These are phyloP conservation scores for Oncorhynchus nerka DNA, from an alignment of 2,113 vertebrate species.

Conservation along the genomic window DNA sequence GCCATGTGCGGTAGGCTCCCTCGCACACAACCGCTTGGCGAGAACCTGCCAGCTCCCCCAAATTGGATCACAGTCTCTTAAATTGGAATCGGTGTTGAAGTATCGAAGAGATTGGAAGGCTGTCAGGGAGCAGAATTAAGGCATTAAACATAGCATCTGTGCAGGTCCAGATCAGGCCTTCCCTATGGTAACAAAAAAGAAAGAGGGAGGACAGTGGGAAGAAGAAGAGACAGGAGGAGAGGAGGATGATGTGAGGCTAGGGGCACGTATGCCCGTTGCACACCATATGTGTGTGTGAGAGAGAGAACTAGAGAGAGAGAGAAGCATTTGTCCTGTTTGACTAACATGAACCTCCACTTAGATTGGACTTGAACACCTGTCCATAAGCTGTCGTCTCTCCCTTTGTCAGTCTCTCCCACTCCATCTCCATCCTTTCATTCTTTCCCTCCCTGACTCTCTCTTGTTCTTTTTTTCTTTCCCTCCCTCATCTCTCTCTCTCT, in stretches of 20 bases:
- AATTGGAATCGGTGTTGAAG: constrained; percentile 67
- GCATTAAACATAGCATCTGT: constrained; percentile 72
- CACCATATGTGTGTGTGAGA: not conserved
- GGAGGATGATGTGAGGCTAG: too few species aligned
- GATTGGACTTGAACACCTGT: too few species aligned
- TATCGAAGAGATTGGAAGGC: constrained; percentile 72
- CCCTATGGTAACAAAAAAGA: not conserved
- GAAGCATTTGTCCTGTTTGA: not conserved
- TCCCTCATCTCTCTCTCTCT: too few species aligned
- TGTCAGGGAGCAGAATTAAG: constrained; percentile 73
- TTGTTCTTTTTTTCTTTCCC: too few species aligned
- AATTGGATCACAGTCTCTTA: constrained; percentile 74
- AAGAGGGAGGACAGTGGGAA: not conserved
- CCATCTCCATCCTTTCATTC: too few species aligned
- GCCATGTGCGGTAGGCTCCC: not conserved
- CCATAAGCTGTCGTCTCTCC: too few species aligned
- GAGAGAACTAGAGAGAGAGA: too few species aligned
- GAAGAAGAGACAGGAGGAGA: not conserved
- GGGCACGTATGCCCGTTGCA: too few species aligned
- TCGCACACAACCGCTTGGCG: constrained; percentile 39
- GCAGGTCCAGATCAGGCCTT: not conserved
- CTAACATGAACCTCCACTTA: too few species aligned
- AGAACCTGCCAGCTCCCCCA: constrained; percentile 60
- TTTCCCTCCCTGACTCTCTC: too few species aligned
- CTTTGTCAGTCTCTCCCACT: not conserved